Base-by-base conservation (phyloP, 1,140 invertebrate genomes). In the Drosophila grimshawi region DNA sequence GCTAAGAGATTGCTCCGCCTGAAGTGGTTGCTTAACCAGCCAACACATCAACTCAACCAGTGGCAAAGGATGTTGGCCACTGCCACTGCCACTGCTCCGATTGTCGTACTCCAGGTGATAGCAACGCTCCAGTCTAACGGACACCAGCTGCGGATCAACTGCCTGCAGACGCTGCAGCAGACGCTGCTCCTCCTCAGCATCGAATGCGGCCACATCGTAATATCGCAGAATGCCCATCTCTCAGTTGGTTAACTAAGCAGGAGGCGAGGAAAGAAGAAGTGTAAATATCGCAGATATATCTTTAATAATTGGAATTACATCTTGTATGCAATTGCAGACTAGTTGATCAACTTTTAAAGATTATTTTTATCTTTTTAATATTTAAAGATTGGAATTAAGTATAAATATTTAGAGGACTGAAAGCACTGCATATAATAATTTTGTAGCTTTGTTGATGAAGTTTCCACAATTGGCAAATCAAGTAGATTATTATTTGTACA, bases 61-160 rank as follows among this genome's bases (percentile, higher is more conserved):
- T 78, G 66, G 92, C 82, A 63, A 92, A 81, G 64, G 85, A 92
- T 86, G 94, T 93, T 57, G 19, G 19, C 19, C 19, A 19, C 19
- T 33, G 30, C 19, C 19, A 19, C 19, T 33, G 30, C 43, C 92
- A 3, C 30, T 11, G 6, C 30, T 30, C 6, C n/a, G 39, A n/a
- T n/a, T 32, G 7, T 29, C 92, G 19, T 94, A 89, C 92, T 96
- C 95, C 62, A 98, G 93, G 91, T 97, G 96, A 92, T 95, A 97
- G 93, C 97, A 97, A 33, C 95, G 92, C 93, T 98, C 97, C 41
- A 96, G 95, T 57, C 94, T 93, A 8, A 97, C 80, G 57, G 85
- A 75, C 8, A 55, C 8, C 33, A 88, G 11, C 3, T 45, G 33
- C 2, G 3, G 5, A 29, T 77, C 75, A 3, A 76, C 52, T 3